phyloP scores from a whole-genome alignment of 2,797 vertebrate species.

The Mionectes olivaceus region DNA sequence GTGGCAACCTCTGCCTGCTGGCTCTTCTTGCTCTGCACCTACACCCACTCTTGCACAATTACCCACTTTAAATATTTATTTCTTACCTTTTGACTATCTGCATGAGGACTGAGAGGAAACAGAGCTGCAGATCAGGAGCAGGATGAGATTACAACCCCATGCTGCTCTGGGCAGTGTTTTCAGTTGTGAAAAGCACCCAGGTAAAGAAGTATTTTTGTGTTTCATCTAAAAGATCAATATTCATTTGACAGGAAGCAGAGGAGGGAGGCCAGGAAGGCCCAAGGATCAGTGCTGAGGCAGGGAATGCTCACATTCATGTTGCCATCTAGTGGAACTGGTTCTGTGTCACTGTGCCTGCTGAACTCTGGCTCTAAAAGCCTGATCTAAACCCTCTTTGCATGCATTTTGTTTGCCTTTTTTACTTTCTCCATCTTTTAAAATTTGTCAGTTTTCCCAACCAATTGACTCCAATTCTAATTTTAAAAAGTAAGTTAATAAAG shows the following conservation, averaged over 20 bases:
- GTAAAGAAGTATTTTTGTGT: background rate
- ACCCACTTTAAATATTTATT: background rate
- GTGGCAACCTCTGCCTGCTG: background rate
- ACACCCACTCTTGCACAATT: background rate
- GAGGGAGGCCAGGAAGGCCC: background rate
- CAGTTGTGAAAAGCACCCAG: background rate
- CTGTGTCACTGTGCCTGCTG: background rate
- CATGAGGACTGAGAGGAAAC: accelerated
- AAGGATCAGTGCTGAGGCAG: background rate
- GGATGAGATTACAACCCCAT: accelerated
- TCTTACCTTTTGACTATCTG: background rate
- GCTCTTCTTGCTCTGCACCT: background rate
- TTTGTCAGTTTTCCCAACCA: too few species aligned
- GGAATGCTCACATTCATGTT: background rate
- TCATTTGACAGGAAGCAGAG: background rate
- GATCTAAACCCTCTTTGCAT: background rate
- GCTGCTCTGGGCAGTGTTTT: accelerated
- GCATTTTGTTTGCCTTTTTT: background rate
- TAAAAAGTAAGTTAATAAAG: background rate
- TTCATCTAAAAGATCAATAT: background rate
- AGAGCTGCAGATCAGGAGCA: background rate
- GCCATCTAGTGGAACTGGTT: background rate
- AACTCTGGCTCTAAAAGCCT: background rate
- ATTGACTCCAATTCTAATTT: background rate
- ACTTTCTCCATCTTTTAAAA: background rate